Evolutionary conservation across 2,113 vertebrate genomes (phyloP).

Genomic region (Cricetomys ansorgei): DNA sequence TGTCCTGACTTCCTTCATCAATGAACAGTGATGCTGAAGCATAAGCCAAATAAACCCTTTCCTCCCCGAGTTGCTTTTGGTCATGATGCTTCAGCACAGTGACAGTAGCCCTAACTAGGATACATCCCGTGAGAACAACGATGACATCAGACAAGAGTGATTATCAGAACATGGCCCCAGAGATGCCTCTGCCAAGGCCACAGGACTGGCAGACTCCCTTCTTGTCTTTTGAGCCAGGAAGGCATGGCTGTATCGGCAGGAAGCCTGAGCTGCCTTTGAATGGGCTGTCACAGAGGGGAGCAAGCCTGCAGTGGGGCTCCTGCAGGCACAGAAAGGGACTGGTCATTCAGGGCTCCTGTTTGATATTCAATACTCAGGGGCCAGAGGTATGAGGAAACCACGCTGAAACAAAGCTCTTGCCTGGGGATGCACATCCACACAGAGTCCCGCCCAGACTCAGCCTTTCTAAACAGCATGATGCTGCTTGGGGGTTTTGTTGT

Average conservation of each 20-base stretch:
- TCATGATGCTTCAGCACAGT: neutral
- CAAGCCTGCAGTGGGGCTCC: neutral
- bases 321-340: too few relatives aligned
- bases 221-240: neutral
- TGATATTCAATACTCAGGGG: neutral
- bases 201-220: neutral
- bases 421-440: neutral
- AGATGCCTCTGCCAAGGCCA: neutral
- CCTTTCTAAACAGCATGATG: neutral
- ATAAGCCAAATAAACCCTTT: neutral
- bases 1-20: neutral
- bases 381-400: neutral
- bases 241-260: neutral
- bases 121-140: neutral
- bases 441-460: neutral
- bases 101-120: neutral
- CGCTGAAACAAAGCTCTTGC: neutral
- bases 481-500: neutral
- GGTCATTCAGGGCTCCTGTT: neutral
- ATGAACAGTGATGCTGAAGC: neutral
- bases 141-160: neutral
- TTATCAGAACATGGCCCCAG: neutral
- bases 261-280: neutral
- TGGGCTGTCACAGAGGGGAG: neutral
- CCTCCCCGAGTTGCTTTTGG: neutral